Base-by-base conservation (phyloP, 2,113 vertebrate genomes). In the Sialia sialis region DNA sequence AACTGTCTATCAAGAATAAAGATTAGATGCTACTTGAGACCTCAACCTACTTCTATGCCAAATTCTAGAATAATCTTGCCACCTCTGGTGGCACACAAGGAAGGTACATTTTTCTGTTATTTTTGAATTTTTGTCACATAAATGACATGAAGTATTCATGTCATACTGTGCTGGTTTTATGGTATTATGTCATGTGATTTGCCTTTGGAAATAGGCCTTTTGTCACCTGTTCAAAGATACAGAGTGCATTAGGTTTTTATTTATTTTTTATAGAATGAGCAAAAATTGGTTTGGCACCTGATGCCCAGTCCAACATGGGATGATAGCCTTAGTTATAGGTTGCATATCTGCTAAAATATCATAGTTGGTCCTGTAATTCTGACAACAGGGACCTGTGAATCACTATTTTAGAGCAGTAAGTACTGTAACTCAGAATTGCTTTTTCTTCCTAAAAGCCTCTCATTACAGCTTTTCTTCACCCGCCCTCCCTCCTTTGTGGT, bases 21-120 rank as follows among this genome's bases (percentile, higher is more conserved):
- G 96, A 95, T 96, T 82, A 96, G 80, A 78, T 94, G 39, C 72
- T 96, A 90, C 59, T 90, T 86, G 76, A 94, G 79, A 74, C 32
- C 92, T 96, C 94, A 95, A 25, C 87, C 87, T 97, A 55, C 67
- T 96, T 25, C 90, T 93, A 11, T 95, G 94, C 92, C 91, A 95
- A 84, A 93, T 84, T 93, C 80, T 85, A 87, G 91, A 96, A 83
- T 96, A 82, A 46, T 92, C 77, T 78, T 93, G 52, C 67, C 58
- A 62, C 72, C 78, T 88, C 66, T 26, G 20, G 55, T 54, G 73
- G 30, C 49, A 15, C 48, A 12, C 3, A 29, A 73, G 41, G 10
- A 17, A 27, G 41, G 60, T 12, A 54, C 5, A 3, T 43, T 88
- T 59, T 55, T 59, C 82, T 90, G 58, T 72, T 84, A 32, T 58